Base-by-base conservation (phyloP, 2,797 vertebrate genomes). In the Sciaenops ocellatus region DNA sequence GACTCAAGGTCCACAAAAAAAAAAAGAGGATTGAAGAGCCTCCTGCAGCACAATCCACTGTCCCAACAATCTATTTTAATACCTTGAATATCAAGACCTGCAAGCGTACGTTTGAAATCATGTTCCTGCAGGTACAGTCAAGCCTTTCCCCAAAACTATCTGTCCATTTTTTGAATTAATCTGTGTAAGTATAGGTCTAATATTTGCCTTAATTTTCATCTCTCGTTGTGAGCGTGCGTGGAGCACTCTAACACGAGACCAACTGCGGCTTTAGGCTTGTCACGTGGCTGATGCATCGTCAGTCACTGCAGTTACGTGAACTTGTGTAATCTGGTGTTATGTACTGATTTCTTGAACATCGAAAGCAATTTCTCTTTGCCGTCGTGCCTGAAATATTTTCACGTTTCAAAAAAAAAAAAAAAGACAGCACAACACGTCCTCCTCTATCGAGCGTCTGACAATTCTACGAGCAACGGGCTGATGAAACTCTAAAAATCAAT, bases 251-350 rank as follows among this genome's bases (percentile, higher is more conserved):
- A 28, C 17, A 51, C 26, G 46, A 59, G 69, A 60, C 26, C 15
- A 34, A 22, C 17, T 7, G 22, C 48, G 30, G 24, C 48, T 42
- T 18, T 18, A 13, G 24, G 59, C 42, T 20, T 3, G 54, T 64
- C 60, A 59, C 28, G 72, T 60, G 72, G 6, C 61, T 7, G 11
- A 22, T 3, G 54, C 26, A 57, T 30, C 48, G 41, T 55, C 61
- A n/a, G 56, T 51, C 66, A 22, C 38, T 24, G 38, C 12, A 2
- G 52, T 60, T 28, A 47, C 67, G 41, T 52, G 70, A 47, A 26
- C 60, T 69, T 1, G 0, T 51, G 38, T 63, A 52, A 69, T 24
- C 52, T 22, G 48, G 24, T 8, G 18, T 28, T 17, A 42, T 71
- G 46, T 22, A 5, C 18, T 15, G 18, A 55, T 26, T 46, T 50